Evolutionary conservation across 92 coral and sea anemone species (phyloP).

Genomic region (Plumapathes pennacea): DNA sequence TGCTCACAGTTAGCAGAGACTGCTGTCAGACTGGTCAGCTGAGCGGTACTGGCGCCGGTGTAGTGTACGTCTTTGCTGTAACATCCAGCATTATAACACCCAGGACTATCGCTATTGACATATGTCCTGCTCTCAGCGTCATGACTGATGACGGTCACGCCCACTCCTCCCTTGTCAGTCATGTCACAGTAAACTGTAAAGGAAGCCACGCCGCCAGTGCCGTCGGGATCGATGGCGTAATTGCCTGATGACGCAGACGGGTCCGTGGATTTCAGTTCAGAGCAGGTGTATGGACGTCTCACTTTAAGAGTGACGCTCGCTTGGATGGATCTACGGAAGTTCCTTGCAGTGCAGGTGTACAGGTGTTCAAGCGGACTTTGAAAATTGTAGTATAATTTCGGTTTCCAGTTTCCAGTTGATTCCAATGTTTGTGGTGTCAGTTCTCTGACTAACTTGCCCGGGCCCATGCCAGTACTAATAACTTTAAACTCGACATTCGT

Average conservation of each 20-base stretch:
- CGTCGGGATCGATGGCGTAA: constrained; percentile 32
- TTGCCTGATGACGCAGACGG: background rate
- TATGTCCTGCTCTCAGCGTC: constrained; percentile 35
- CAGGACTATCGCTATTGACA: constrained; percentile 1
- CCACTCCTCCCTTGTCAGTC: constrained; percentile 30
- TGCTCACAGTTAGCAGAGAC: constrained; percentile 56
- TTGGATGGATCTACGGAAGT: constrained; percentile 2
- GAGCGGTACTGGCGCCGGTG: constrained; percentile 30
- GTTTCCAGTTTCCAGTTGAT: too few relatives aligned
- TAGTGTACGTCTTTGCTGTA: constrained; percentile 20
- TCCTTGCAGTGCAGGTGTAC: constrained; percentile 16
- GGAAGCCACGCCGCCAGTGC: constrained; percentile 4
- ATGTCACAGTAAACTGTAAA: constrained; percentile 49
- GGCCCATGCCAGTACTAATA: too few relatives aligned
- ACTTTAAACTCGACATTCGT: too few relatives aligned
- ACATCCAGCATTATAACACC: background rate
- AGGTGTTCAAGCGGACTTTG: too few relatives aligned
- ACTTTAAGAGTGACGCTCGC: background rate
- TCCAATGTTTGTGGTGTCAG: too few relatives aligned
- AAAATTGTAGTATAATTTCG: too few relatives aligned
- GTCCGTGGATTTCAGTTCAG: background rate
- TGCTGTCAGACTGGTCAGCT: constrained; percentile 30
- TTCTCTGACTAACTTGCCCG: too few relatives aligned
- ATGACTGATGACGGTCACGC: constrained; percentile 53
- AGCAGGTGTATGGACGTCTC: too few relatives aligned